Evolutionary conservation across 2,113 vertebrate genomes (phyloP), one percentile per base, ranked within the genome.

Genomic region (Egretta garzetta): DNA sequence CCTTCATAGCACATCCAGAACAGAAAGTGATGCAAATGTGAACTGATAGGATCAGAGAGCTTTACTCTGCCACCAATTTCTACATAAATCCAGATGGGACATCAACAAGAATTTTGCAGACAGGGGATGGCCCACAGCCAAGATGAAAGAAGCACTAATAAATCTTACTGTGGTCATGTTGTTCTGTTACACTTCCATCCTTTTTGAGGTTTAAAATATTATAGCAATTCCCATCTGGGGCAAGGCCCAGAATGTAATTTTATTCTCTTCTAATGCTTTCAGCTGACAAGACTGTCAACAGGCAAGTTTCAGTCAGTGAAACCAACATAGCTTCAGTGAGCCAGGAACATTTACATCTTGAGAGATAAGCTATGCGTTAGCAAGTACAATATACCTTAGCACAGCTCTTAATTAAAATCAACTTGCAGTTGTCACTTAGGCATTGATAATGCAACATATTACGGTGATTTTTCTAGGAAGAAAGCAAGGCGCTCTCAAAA

Each of bases 101-200:
- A 91, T 85, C 86, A 91, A 82, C 80, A 72, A 84, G 94, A 95
- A 56, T 87, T 94, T 20, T 95, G 73, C 86, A 91, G 92, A 92
- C 60, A 92, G 80, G 43, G 63, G 60, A 71, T 94, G 95, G 95
- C 94, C 62, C 76, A 87, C 87, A 95, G 93, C 92, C 94, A 96
- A 81, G 64, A 84, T 24, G 68, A 96, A 93, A 91, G 86, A 80
- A 95, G 52, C 49, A 84, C 76, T 79, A 91, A 97, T 96, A 96
- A 94, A 94, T 93, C 91, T 87, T 60, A 39, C 56, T 73, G 76
- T 33, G 80, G 88, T 85, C 75, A 56, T 49, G 60, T 84, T 64
- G 58, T 30, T 93, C 49, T 49, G 58, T 50, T 90, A 73, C 58
- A 86, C 52, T 89, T 82, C 35, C 49, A 66, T 49, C 43, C 49